These are phyloP conservation scores for Lydus trimaculatus DNA, from an alignment of 2,888 invertebrate genomes.

Conservation along the genomic window DNA sequence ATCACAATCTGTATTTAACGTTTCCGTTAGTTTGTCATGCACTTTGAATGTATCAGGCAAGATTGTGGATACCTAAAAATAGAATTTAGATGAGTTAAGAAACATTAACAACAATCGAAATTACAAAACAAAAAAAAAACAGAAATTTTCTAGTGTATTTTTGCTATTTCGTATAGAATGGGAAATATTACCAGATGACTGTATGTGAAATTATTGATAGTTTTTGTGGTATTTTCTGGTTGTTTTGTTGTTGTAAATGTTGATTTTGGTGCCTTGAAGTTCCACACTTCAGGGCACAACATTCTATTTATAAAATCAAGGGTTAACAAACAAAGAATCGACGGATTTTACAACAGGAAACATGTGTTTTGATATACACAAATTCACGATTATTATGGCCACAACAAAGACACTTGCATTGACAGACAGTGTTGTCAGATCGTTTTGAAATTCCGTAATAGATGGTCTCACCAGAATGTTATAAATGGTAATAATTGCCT, in stretches of 20 bases:
- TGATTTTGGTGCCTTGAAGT: constrained; percentile 62
- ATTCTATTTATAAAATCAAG: constrained; percentile 53
- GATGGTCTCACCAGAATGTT: too few species aligned
- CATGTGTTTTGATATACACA: constrained; percentile 6
- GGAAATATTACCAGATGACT: constrained; percentile 63
- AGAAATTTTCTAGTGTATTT: neutral
- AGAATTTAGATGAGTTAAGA: constrained; percentile 45
- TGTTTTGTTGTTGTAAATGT: constrained; percentile 49
- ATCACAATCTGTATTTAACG: constrained; percentile 61
- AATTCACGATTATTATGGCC: neutral
- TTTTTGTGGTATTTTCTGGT: constrained; percentile 43
- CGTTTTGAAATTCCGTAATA: too few species aligned
- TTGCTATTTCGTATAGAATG: constrained; percentile 23
- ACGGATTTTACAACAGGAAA: neutral
- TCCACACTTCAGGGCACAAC: constrained; percentile 67
- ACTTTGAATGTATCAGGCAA: constrained; percentile 62
- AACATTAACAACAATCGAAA: too few species aligned
- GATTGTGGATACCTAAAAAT: constrained; percentile 64
- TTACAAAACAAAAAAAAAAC: neutral
- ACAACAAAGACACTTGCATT: neutral
- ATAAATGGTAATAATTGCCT: too few species aligned
- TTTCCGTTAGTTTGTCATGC: constrained; percentile 56
- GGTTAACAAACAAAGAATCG: neutral
- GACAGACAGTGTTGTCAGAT: neutral
- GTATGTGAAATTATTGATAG: constrained; percentile 60